Base-by-base conservation (phyloP, 2,888 invertebrate species). In the Caenorhabditis angaria region DNA sequence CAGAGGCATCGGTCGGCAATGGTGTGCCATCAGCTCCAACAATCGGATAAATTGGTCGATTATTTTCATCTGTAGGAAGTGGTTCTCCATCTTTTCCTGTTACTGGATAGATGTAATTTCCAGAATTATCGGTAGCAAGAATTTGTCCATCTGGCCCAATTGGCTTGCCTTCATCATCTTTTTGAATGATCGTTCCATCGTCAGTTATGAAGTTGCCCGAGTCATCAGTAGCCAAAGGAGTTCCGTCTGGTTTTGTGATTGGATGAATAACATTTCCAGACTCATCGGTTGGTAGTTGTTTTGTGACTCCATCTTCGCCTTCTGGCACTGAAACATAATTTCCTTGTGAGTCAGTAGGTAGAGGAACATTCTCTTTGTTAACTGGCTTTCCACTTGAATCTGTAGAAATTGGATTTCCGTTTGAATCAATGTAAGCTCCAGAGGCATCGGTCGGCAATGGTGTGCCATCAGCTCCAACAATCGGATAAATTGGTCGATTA, bases 311-410 rank as follows among this genome's bases (percentile, higher is more conserved):
- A 8, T 50, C 57, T 57, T 61, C 65, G 20, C 58, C 64, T 20
- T 61, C 74, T 50, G 70, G 62, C 6, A 65, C 65, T 28, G 73
- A 65, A 27, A 78, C 83, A 25, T 65, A 72, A 20, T 76, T 66
- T 28, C 81, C 77, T 29, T 60, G 47, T 12, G 58, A 57, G 32
- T 75, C 72, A 18, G 78, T 80, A 22, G 82, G 77, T 8, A 80
- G 61, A 27, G 67, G 55, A 22, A 51, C 20, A 29, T 74, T 74
- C 50, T 78, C 77, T 12, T 62, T 56, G 29, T 70, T 67, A 14
- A 75, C 35, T 12, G 57, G 32, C 18, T 64, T 56, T 2, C 61
- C 60, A 22, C 50, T 50, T 4, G 22, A 57, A 53, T 72, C 72
- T 10, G 67, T 72, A 12, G 72, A 55, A 25, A 72, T 41, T 27